A percentile compares a stretch with the other conserved stretches of the same genome.
Evolutionary conservation across 1,140 invertebrate species (phyloP).

Genomic region (Cotesia chilonis): DNA sequence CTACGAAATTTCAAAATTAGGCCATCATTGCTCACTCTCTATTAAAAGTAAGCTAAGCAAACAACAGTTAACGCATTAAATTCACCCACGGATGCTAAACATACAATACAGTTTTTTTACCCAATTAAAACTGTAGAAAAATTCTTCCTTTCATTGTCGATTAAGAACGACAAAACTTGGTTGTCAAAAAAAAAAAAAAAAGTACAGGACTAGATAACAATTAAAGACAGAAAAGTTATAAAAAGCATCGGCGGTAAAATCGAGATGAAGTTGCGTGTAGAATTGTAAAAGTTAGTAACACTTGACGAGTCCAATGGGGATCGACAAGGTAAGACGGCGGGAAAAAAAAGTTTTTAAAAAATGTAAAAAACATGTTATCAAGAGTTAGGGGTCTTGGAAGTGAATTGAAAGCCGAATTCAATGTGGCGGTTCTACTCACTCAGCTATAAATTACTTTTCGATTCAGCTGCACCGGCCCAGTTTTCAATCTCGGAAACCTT

Average conservation of each 20-base stretch:
- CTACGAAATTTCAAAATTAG: too few relatives aligned
- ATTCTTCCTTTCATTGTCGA: too few relatives aligned
- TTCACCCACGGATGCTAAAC: too few relatives aligned
- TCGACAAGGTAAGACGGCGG: too few relatives aligned
- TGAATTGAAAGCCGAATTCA: conserved; percentile 37
- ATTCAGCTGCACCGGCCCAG: conserved; percentile 34
- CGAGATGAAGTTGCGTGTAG: conserved; percentile 15
- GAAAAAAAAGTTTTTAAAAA: too few relatives aligned
- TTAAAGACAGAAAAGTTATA: not conserved
- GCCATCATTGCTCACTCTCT: too few relatives aligned
- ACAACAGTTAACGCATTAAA: too few relatives aligned
- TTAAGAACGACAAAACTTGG: too few relatives aligned
- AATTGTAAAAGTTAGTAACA: conserved; percentile 35
- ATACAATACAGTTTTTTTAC: too few relatives aligned
- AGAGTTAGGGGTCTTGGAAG: conserved; percentile 15
- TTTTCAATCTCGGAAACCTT: conserved; percentile 31
- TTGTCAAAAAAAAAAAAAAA: not conserved
- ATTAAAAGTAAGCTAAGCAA: too few relatives aligned
- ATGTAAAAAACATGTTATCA: too few relatives aligned
- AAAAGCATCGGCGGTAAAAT: not conserved
- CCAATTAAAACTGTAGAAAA: too few relatives aligned
- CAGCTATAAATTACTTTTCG: conserved; percentile 36
- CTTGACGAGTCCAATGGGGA: conserved; percentile 19
- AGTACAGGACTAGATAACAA: not conserved
- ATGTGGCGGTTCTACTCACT: conserved; percentile 12